Percentiles rank a stretch among this genome's conserved stretches.
These are phyloP conservation scores for Leptocoma aspasia DNA, from an alignment of 2,113 vertebrate species.

Conservation along the genomic window DNA sequence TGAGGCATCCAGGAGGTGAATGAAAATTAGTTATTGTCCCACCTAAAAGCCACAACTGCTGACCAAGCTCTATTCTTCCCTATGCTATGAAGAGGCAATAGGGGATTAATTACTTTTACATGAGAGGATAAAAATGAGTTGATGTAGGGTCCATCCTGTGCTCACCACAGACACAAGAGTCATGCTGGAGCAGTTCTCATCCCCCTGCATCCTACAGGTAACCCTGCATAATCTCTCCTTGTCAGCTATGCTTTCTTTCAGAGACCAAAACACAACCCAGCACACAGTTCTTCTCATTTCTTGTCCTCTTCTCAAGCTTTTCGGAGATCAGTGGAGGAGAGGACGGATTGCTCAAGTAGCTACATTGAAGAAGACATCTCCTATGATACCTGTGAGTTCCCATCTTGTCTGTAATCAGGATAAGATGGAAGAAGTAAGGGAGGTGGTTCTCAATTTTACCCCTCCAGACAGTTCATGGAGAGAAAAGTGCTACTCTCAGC, in stretches of 20 bases:
- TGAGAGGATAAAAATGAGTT: rapidly evolving
- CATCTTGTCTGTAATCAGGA: neutral
- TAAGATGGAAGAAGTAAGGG: neutral
- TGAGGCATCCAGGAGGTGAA: neutral
- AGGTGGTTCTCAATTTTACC: neutral
- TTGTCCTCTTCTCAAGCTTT: neutral
- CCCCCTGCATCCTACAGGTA: neutral
- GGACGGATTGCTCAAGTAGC: neutral
- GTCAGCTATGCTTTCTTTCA: neutral
- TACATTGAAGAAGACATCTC: neutral
- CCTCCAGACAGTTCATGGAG: neutral
- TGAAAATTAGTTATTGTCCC: neutral
- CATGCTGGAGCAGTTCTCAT: neutral
- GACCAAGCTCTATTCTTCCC: neutral
- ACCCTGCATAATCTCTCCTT: neutral
- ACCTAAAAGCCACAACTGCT: neutral
- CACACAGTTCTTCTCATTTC: neutral
- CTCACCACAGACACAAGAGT: neutral
- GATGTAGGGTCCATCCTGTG: neutral
- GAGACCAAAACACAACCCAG: neutral
- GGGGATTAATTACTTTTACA: neutral
- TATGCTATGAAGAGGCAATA: neutral
- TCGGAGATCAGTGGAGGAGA: neutral
- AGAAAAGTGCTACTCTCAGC: neutral
- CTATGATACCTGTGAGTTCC: neutral